phyloP scores from a whole-genome alignment of 2,888 invertebrate genomes.

The Agriotes lineatus region DNA sequence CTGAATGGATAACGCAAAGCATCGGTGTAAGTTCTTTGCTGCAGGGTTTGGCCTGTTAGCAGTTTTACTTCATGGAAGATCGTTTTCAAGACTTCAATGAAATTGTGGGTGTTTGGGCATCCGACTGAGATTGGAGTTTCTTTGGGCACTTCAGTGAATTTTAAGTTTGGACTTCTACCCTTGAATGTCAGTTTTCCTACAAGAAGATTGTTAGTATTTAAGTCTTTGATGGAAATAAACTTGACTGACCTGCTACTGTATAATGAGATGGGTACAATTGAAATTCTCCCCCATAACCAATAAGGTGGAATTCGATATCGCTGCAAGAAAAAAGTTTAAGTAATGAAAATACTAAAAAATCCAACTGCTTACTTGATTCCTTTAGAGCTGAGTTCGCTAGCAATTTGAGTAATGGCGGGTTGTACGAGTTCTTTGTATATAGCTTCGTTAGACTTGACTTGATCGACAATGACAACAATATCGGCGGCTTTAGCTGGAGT shows the following conservation, averaged over 20 bases:
- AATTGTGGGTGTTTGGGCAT: conserved; percentile 52
- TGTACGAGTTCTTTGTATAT: conserved; percentile 74
- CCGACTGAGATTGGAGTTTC: conserved; percentile 52
- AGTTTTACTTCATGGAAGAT: background rate
- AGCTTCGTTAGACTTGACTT: conserved; percentile 72
- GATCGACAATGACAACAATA: conserved; percentile 83
- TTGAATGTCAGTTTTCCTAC: conserved; percentile 63
- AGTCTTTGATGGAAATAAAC: background rate
- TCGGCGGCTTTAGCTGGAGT: conserved; percentile 83
- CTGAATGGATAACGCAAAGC: conserved; percentile 80
- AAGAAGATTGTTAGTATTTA: background rate
- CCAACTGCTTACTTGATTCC: conserved; percentile 70
- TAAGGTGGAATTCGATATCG: conserved; percentile 71
- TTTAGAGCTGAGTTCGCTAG: conserved; percentile 72
- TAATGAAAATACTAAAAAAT: background rate
- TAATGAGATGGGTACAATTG: conserved; percentile 71
- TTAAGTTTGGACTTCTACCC: conserved; percentile 67
- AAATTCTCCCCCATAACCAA: conserved; percentile 71
- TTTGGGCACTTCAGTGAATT: conserved; percentile 58
- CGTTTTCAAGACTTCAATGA: conserved; percentile 55
- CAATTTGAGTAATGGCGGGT: conserved; percentile 72
- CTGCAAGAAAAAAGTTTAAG: too few species aligned
- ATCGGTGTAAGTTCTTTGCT: conserved; percentile 72
- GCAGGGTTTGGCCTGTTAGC: conserved; percentile 18
- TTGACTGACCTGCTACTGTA: conserved; percentile 68